A percentile compares a stretch with the other conserved stretches of the same genome.
Conservation (phyloP, 2,888 invertebrate species). For the Coenonympha glycerion region DNA sequence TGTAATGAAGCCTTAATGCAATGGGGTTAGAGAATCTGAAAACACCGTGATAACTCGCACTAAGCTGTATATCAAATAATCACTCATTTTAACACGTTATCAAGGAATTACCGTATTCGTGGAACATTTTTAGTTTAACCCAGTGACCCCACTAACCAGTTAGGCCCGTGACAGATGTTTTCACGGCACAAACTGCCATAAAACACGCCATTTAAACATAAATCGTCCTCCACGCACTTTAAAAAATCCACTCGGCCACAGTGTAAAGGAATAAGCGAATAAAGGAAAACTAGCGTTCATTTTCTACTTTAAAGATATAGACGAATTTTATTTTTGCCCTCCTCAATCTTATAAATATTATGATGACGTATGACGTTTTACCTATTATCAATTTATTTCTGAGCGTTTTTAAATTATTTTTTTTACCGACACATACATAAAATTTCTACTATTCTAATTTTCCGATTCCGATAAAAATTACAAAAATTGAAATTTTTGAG, state of each 20-base stretch:
- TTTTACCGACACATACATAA: too few relatives aligned
- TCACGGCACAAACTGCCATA: slow-evolving; percentile 46
- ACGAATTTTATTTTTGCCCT: too few relatives aligned
- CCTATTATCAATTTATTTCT: too few relatives aligned
- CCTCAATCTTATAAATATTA: too few relatives aligned
- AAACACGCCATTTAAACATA: slow-evolving; percentile 50
- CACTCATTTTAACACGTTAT: slow-evolving; percentile 33
- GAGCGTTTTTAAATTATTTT: too few relatives aligned
- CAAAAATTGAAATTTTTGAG: too few relatives aligned
- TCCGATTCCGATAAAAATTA: too few relatives aligned
- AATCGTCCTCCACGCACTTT: slow-evolving; percentile 41
- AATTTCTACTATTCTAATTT: too few relatives aligned
- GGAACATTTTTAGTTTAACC: slow-evolving; percentile 52
- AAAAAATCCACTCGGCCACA: slow-evolving; percentile 25
- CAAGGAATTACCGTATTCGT: slow-evolving; percentile 39
- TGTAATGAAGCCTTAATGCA: too few relatives aligned
- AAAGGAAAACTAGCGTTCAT: neutral
- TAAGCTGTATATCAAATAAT: slow-evolving; percentile 9
- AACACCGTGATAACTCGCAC: neutral
- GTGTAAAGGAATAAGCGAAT: slow-evolving; percentile 11
- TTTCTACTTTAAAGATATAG: too few relatives aligned
- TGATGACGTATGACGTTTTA: too few relatives aligned
- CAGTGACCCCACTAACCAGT: slow-evolving; percentile 50
- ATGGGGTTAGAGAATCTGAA: too few relatives aligned
- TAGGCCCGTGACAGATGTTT: slow-evolving; percentile 62